Conservation (phyloP, 1,140 invertebrate species). For the Drosophila repletoides region DNA sequence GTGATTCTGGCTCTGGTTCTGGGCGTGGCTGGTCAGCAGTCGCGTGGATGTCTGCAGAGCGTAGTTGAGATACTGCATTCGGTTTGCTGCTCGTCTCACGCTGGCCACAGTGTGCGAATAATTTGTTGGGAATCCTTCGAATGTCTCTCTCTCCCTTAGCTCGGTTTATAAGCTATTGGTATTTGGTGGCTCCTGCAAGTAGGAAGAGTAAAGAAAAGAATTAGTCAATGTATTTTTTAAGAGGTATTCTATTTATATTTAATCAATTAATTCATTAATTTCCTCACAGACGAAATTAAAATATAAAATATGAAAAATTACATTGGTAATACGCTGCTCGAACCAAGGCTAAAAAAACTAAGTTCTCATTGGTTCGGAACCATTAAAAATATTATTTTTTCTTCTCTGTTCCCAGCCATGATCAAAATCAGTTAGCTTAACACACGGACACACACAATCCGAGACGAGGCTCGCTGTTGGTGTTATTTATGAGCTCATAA, state of each 20-base stretch:
- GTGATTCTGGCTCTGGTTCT: conserved; percentile 44
- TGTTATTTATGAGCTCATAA: conserved; percentile 76
- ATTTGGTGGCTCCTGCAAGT: conserved; percentile 43
- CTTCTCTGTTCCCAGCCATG: no score
- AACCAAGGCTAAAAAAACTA: no score
- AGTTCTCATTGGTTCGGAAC: no score
- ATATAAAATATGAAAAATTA: no score
- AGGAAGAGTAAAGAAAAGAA: conserved; percentile 2
- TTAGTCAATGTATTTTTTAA: conserved; percentile 26
- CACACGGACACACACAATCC: conserved; percentile 5
- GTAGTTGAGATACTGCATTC: conserved; percentile 82
- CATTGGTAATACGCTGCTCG: no score
- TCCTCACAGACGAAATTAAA: no score
- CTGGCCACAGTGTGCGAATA: conserved; percentile 77
- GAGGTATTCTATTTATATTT: no score
- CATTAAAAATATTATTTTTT: no score
- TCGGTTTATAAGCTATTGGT: not conserved
- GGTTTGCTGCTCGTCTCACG: conserved; percentile 68
- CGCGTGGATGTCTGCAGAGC: conserved; percentile 81
- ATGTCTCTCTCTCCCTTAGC: not conserved
- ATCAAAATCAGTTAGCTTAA: conserved; percentile 25
- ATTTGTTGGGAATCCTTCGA: no score
- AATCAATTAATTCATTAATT: no score
- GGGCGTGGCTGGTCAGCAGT: conserved; percentile 71
- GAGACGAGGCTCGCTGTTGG: conserved; percentile 13